Conservation (phyloP, 2,113 vertebrate species). For the Ivindomyrus marchei region DNA sequence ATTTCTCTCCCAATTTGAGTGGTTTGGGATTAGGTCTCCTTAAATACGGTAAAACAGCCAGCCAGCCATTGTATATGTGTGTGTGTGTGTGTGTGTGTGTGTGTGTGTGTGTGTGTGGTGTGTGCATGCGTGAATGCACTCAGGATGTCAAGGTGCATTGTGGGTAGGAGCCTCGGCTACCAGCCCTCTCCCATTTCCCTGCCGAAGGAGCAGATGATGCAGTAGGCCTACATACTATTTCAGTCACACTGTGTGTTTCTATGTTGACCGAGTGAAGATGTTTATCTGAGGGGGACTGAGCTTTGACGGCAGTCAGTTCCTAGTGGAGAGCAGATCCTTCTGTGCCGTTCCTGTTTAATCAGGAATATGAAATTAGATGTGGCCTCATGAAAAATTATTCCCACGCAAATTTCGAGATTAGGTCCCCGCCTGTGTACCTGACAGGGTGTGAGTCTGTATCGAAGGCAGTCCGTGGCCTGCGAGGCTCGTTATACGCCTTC, state of each 20-base stretch:
- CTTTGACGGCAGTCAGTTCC: slow-evolving; percentile 16
- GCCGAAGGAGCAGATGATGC: not conserved
- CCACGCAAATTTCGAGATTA: slow-evolving; percentile 24
- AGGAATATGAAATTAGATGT: slow-evolving; percentile 28
- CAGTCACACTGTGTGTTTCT: not conserved
- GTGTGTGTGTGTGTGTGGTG: not conserved
- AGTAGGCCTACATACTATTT: not conserved
- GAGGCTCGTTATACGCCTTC: not conserved
- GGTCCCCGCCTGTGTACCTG: not conserved
- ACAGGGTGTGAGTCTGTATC: slow-evolving; percentile 16
- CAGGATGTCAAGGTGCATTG: not conserved
- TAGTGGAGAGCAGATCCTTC: not conserved
- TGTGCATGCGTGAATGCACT: not conserved
- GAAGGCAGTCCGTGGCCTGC: not conserved
- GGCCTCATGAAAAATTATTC: slow-evolving; percentile 19
- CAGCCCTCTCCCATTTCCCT: not conserved
- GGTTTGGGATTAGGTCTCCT: not conserved
- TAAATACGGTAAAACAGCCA: not conserved
- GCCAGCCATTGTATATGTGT: not conserved
- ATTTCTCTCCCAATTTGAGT: not conserved
- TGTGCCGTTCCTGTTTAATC: not conserved
- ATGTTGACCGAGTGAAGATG: not conserved
- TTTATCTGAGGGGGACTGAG: not conserved
- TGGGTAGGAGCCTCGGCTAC: not conserved
- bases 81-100: not conserved